Percentiles rank a stretch among this genome's conserved stretches.
Evolutionary conservation across 2,888 invertebrate genomes (phyloP).

Genomic region (Drosophila pullipes): DNA sequence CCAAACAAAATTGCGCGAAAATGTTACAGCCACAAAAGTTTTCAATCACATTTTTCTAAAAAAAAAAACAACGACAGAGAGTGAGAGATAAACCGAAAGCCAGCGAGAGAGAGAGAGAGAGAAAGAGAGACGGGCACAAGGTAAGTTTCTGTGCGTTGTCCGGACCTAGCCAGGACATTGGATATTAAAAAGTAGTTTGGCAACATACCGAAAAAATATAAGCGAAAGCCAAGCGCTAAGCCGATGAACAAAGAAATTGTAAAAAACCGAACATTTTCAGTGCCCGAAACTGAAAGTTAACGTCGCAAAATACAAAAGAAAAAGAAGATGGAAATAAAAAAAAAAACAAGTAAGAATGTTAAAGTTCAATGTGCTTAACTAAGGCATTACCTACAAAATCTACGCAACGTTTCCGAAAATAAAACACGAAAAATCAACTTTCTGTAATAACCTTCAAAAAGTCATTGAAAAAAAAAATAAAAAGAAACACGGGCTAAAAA

Average conservation of each 20-base stretch:
- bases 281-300: conserved; percentile 67
- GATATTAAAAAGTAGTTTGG: conserved; percentile 71
- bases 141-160: conserved; percentile 13
- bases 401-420: background rate
- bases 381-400: background rate
- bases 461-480: background rate
- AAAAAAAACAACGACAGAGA: background rate
- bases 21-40: conserved; percentile 66
- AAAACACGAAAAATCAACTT: background rate
- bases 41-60: conserved; percentile 66
- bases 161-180: conserved; percentile 36
- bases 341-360: conserved; percentile 8
- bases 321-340: conserved; percentile 2
- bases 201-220: conserved; percentile 35
- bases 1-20: conserved; percentile 68
- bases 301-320: conserved; percentile 12
- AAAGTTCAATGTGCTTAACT: conserved; percentile 6
- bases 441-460: background rate
- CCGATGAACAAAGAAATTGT: background rate
- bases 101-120: background rate
- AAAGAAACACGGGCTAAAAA: background rate
- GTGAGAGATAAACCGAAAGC: background rate
- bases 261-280: conserved; percentile 31
- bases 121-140: background rate
- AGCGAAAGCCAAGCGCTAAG: background rate